These are phyloP conservation scores for Aromia moschata DNA, from an alignment of 2,888 invertebrate species.

Conservation along the genomic window DNA sequence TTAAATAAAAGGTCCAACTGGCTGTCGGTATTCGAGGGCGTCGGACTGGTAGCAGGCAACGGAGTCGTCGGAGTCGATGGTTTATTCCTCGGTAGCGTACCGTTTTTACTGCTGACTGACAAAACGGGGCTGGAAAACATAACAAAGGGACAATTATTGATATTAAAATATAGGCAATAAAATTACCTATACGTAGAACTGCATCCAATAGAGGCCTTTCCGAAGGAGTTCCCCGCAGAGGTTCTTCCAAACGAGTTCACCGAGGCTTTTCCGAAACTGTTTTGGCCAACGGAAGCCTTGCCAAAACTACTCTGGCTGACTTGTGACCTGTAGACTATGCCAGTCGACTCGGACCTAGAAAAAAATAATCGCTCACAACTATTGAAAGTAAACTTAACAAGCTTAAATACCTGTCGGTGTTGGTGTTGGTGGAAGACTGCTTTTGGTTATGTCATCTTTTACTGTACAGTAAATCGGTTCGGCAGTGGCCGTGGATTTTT, in stretches of 20 bases:
- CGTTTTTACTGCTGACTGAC: constrained; percentile 61
- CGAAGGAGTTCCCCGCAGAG: constrained; percentile 53
- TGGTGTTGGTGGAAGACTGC: constrained; percentile 41
- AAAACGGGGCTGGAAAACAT: constrained; percentile 63
- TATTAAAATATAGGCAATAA: constrained; percentile 24
- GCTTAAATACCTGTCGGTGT: constrained; percentile 44
- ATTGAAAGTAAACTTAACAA: no score
- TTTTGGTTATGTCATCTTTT: constrained; percentile 55
- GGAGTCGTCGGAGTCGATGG: constrained; percentile 43
- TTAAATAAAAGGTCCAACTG: constrained; percentile 81
- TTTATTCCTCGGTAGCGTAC: constrained; percentile 56
- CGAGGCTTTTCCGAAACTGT: constrained; percentile 63
- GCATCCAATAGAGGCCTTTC: constrained; percentile 61
- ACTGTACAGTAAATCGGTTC: constrained; percentile 59
- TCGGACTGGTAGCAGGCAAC: constrained; percentile 49
- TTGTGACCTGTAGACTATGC: no score
- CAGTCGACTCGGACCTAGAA: constrained; percentile 56
- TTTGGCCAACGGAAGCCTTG: constrained; percentile 61
- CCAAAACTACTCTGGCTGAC: constrained; percentile 59
- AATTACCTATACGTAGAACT: constrained; percentile 63
- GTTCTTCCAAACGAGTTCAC: constrained; percentile 52
- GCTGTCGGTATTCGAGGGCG: constrained; percentile 59
- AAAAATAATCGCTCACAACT: no score
- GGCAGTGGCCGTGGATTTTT: constrained; percentile 65
- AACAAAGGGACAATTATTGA: background rate